Conservation (phyloP, 1,140 invertebrate genomes). For the Sipha flava region DNA sequence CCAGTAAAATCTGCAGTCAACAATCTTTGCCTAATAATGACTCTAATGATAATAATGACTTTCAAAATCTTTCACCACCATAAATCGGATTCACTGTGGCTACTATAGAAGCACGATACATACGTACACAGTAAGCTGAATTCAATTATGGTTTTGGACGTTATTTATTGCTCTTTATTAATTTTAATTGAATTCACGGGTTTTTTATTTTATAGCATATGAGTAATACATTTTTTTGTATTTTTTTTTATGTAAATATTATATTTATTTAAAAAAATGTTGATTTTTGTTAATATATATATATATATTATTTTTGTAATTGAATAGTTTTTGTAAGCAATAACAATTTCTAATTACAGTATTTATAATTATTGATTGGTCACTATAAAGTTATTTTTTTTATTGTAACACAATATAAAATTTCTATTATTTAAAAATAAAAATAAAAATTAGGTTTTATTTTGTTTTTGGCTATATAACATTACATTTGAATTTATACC, state of each 20-base stretch:
- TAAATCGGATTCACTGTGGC: too few species aligned
- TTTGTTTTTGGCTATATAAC: background rate
- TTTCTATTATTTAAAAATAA: background rate
- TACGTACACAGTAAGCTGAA: too few species aligned
- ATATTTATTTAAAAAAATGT: slow-evolving; percentile 31
- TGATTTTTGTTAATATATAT: slow-evolving; percentile 7
- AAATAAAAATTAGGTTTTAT: background rate
- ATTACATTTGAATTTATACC: background rate
- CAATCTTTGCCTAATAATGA: too few species aligned
- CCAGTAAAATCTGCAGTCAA: too few species aligned
- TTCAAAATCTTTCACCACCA: too few species aligned
- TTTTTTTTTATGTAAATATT: slow-evolving; percentile 18
- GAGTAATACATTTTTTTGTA: slow-evolving; percentile 20
- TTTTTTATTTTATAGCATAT: slow-evolving; percentile 28
- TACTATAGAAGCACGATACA: too few species aligned
- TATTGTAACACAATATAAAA: slow-evolving; percentile 25
- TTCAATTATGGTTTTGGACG: slow-evolving; percentile 8
- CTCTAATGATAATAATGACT: too few species aligned
- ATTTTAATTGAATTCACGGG: slow-evolving; percentile 24
- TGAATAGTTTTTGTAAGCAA: slow-evolving; percentile 30
- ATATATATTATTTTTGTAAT: slow-evolving; percentile 14
- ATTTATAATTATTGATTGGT: slow-evolving; percentile 20
- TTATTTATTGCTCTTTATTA: slow-evolving; percentile 26
- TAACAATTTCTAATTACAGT: slow-evolving; percentile 22
- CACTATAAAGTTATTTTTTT: slow-evolving; percentile 28